A percentile compares a stretch with the other conserved stretches of the same genome.
Conservation (phyloP, 2,888 invertebrate genomes). For the Dasypolia templi region DNA sequence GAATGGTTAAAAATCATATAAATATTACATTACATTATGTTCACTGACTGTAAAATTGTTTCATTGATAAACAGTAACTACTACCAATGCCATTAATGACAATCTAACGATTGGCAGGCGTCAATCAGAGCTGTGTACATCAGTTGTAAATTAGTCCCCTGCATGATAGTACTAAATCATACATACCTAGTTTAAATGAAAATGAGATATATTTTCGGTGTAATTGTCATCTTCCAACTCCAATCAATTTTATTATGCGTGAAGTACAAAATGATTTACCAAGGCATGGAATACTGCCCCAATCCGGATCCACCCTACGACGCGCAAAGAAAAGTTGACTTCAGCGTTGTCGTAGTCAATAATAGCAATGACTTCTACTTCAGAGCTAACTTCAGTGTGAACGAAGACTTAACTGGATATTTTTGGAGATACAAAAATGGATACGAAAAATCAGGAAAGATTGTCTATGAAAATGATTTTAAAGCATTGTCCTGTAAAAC, state of each 20-base stretch:
- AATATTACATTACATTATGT: background rate
- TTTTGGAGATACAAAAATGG: conserved; percentile 41
- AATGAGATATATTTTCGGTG: conserved; percentile 21
- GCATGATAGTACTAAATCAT: too few species aligned
- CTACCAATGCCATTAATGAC: conserved; percentile 10
- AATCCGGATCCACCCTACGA: conserved; percentile 36
- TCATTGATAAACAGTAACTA: background rate
- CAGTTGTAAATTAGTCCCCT: conserved; percentile 7
- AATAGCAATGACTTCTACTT: conserved; percentile 34
- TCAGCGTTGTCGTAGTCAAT: conserved; percentile 16
- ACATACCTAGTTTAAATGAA: background rate
- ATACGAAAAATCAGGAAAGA: conserved; percentile 36
- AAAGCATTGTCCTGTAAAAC: conserved; percentile 19
- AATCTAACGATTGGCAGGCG: conserved; percentile 1
- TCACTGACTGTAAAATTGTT: conserved; percentile 21
- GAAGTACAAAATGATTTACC: conserved; percentile 34
- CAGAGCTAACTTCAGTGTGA: conserved; percentile 33
- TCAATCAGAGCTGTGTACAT: background rate
- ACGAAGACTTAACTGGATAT: conserved; percentile 30
- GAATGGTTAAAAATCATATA: conserved; percentile 12
- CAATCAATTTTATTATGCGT: conserved; percentile 20
- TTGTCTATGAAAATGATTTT: conserved; percentile 42
- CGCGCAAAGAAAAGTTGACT: conserved; percentile 10
- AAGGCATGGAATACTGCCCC: conserved; percentile 19
- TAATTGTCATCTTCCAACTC: conserved; percentile 15